These are phyloP conservation scores for Diuraphis noxia DNA, from an alignment of 1,140 invertebrate species.

Conservation along the genomic window DNA sequence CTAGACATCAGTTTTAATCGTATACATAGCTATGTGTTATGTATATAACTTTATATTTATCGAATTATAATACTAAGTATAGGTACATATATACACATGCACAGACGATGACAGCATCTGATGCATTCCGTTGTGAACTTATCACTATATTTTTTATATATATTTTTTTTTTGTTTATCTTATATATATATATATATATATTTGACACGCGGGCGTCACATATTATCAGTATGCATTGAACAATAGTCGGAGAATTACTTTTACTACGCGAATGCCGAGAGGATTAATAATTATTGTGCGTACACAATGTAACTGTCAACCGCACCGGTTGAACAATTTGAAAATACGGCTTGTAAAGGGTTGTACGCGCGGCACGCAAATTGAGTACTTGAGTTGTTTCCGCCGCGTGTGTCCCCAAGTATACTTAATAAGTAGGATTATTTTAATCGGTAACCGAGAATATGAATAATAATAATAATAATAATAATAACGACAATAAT, in stretches of 20 bases:
- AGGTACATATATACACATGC: background rate
- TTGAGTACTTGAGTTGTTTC: slow-evolving; percentile 9
- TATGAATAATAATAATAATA: slow-evolving; percentile 11
- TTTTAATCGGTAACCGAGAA: background rate
- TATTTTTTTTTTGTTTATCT: too few relatives aligned
- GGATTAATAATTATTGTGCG: slow-evolving; percentile 22
- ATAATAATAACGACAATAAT: background rate
- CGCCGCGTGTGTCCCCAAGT: background rate
- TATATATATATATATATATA: background rate
- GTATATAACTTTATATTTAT: background rate
- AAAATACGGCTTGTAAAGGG: background rate
- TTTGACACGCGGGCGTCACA: background rate
- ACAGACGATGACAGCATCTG: background rate
- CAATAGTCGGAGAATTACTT: slow-evolving; percentile 9
- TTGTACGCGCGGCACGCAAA: background rate
- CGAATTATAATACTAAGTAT: background rate
- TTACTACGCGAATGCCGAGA: background rate
- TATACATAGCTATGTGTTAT: background rate
- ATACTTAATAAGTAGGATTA: slow-evolving; percentile 31
- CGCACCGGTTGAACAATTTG: slow-evolving; percentile 6
- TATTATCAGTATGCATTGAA: background rate
- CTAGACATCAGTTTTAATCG: background rate
- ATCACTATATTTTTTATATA: too few relatives aligned
- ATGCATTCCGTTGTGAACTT: background rate
- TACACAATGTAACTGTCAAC: slow-evolving; percentile 23